Conservation (phyloP, 1,140 invertebrate species). For the Zaprionus ornatus region DNA sequence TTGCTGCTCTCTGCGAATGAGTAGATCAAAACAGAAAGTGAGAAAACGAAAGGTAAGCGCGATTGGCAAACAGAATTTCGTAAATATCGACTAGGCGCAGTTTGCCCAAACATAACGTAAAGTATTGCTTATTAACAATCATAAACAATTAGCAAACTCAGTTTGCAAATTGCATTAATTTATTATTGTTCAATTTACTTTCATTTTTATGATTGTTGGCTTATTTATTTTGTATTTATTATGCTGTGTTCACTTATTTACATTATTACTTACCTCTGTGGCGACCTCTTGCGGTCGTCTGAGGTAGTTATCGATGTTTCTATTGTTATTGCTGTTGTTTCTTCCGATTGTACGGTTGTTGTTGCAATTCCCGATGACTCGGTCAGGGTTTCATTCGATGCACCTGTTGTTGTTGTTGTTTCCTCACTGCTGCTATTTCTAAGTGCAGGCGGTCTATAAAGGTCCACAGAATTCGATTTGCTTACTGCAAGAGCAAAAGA, state of each 20-base stretch:
- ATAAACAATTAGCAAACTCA: background rate
- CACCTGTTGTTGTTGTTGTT: slow-evolving; percentile 33
- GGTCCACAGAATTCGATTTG: slow-evolving; percentile 80
- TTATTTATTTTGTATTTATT: too few species aligned
- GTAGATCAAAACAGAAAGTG: slow-evolving; percentile 65
- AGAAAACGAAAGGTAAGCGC: slow-evolving; percentile 43
- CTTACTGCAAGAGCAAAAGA: slow-evolving; percentile 54
- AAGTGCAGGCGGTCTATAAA: slow-evolving; percentile 78
- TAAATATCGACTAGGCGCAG: slow-evolving; percentile 27
- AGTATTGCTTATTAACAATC: background rate
- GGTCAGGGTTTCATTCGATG: slow-evolving; percentile 37
- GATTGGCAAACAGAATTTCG: slow-evolving; percentile 63
- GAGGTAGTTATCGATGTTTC: slow-evolving; percentile 48
- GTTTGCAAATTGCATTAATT: background rate
- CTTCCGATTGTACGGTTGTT: too few species aligned
- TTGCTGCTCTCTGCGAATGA: slow-evolving; percentile 67
- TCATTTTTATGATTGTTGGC: background rate
- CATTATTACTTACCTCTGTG: slow-evolving; percentile 41
- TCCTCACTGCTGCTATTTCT: slow-evolving; percentile 68
- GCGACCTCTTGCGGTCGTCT: slow-evolving; percentile 35
- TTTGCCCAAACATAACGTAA: background rate
- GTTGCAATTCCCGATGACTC: slow-evolving; percentile 33
- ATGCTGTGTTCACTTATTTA: too few species aligned
- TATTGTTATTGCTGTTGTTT: slow-evolving; percentile 25
- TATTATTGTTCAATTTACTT: background rate